phyloP scores from a whole-genome alignment of 2,888 invertebrate genomes.

The Sabellastarte sp. region DNA sequence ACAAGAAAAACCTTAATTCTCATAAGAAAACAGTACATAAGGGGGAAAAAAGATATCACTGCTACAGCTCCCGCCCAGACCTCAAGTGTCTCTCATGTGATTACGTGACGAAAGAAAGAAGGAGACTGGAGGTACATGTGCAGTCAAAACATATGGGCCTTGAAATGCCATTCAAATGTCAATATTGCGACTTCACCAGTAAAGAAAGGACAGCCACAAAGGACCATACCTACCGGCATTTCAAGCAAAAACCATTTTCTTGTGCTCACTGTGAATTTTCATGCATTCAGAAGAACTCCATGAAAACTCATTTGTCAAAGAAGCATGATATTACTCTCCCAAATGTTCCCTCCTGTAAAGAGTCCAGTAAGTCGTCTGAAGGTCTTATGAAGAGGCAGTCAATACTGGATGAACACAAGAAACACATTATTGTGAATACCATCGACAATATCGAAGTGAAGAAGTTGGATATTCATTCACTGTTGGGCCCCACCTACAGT shows the following conservation, averaged over 20 bases:
- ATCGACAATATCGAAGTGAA: too few species aligned
- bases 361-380: too few species aligned
- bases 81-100: not conserved
- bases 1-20: not conserved
- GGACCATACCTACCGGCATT: not conserved
- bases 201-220: not conserved
- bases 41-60: not conserved
- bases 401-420: too few species aligned
- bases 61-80: not conserved
- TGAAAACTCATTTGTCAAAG: not conserved
- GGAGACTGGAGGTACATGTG: not conserved
- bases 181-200: not conserved
- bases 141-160: not conserved
- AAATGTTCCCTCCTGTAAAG: too few species aligned
- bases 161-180: not conserved
- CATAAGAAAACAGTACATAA: not conserved
- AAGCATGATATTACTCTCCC: not conserved
- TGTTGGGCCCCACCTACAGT: too few species aligned
- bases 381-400: too few species aligned
- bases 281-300: not conserved
- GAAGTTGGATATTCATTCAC: too few species aligned
- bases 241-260: not conserved
- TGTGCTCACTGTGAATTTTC: not conserved
- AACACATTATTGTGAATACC: too few species aligned
- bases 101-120: not conserved